These are phyloP conservation scores for Myotis davidii DNA, from an alignment of 2,113 vertebrate species.

Conservation along the genomic window DNA sequence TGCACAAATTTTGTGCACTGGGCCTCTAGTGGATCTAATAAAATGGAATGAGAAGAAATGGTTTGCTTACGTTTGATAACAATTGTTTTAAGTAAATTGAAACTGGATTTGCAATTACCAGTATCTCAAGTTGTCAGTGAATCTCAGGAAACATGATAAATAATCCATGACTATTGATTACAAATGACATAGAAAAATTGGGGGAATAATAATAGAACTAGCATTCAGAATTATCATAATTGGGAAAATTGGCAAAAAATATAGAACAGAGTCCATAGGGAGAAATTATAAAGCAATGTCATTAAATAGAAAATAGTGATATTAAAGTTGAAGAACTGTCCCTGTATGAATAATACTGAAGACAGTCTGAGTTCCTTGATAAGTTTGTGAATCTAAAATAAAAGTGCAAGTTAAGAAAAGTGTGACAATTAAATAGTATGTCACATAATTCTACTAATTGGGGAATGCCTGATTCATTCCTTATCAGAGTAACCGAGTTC, in stretches of 20 bases:
- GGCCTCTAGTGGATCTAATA: not conserved
- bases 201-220: not conserved
- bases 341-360: not conserved
- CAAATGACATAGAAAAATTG: not conserved
- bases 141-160: not conserved
- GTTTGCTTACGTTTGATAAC: not conserved
- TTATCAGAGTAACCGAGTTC: not conserved
- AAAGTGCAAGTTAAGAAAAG: not conserved
- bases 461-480: not conserved
- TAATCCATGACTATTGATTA: not conserved
- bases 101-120: not conserved
- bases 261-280: not conserved
- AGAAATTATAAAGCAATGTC: not conserved
- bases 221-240: not conserved
- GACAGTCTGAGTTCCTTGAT: not conserved
- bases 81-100: not conserved
- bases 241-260: slow-evolving; percentile 4
- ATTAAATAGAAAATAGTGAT: not conserved
- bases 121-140: not conserved
- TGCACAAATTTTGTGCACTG: too few relatives aligned
- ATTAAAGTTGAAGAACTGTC: not conserved
- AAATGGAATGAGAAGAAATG: not conserved
- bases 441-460: not conserved
- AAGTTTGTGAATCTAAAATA: slow-evolving; percentile 6
- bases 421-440: not conserved